These are phyloP conservation scores for Choloepus didactylus DNA, from an alignment of 2,797 vertebrate species.

Conservation along the genomic window DNA sequence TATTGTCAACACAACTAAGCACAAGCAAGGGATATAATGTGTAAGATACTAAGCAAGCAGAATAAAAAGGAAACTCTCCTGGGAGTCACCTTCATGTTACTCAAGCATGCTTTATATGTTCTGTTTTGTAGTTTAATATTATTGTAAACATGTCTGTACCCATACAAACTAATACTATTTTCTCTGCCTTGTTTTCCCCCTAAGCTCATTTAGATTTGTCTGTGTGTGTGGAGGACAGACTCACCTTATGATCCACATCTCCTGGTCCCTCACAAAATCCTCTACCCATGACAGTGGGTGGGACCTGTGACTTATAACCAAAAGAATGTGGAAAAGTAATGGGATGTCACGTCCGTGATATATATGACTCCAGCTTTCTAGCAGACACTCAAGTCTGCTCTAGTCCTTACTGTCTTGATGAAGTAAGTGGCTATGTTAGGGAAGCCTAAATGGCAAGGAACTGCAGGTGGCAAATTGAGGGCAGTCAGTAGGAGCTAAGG, in stretches of 20 bases:
- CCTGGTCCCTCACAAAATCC: background rate
- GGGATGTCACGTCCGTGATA: background rate
- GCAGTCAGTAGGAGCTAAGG: background rate
- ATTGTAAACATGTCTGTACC: background rate
- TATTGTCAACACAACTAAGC: slow-evolving; percentile 59
- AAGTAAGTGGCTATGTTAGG: background rate
- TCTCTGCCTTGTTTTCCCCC: background rate
- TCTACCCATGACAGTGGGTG: background rate
- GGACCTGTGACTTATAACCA: background rate
- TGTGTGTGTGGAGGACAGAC: background rate
- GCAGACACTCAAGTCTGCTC: background rate
- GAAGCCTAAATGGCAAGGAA: background rate
- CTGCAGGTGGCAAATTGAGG: background rate
- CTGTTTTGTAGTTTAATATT: background rate
- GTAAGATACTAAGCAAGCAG: background rate
- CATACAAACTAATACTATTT: background rate
- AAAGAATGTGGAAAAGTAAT: background rate
- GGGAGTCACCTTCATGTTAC: background rate
- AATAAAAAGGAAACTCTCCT: background rate
- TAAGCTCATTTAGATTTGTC: background rate
- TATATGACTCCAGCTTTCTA: background rate
- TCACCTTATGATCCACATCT: background rate
- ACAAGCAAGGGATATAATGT: background rate
- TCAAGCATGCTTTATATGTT: background rate
- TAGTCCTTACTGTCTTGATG: background rate